Percentiles rank a stretch among this genome's conserved stretches.
phyloP scores from a whole-genome alignment of 2,888 invertebrate species.

The Beris chalybata region DNA sequence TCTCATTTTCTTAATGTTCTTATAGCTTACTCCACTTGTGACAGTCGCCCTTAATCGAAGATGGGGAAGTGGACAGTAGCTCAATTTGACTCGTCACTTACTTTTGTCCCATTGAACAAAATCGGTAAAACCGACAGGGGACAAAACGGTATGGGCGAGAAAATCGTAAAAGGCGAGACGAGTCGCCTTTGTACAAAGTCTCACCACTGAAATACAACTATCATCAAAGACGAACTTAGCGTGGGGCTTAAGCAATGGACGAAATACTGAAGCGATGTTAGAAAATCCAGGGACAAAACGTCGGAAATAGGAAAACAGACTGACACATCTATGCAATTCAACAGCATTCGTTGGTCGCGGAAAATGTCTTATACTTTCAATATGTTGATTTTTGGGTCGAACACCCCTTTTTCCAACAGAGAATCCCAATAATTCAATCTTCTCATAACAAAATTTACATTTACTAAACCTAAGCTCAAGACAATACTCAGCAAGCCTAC shows the following conservation, averaged over 20 bases:
- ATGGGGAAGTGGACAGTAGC: too few relatives aligned
- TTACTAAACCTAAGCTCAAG: background rate
- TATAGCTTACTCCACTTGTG: too few relatives aligned
- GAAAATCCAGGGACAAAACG: constrained; percentile 38
- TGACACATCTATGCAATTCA: constrained; percentile 37
- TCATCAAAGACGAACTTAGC: constrained; percentile 26
- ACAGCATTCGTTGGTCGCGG: too few relatives aligned
- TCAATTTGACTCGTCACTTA: too few relatives aligned
- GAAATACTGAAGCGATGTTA: constrained; percentile 41
- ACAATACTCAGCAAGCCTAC: background rate
- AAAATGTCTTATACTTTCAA: too few relatives aligned
- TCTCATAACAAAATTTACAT: background rate
- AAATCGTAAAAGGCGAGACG: too few relatives aligned
- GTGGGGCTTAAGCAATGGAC: constrained; percentile 42
- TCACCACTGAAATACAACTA: constrained; percentile 11
- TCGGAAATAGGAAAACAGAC: constrained; percentile 38
- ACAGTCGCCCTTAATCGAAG: too few relatives aligned
- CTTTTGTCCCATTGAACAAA: too few relatives aligned
- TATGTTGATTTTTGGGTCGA: background rate
- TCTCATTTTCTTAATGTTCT: too few relatives aligned
- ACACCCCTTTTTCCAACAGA: background rate
- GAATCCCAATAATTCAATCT: background rate
- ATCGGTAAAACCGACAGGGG: too few relatives aligned
- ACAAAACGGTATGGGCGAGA: too few relatives aligned
- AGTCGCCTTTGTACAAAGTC: too few relatives aligned